These are phyloP conservation scores for Crepidodera aurea DNA, from an alignment of 2,888 invertebrate species.

Conservation along the genomic window DNA sequence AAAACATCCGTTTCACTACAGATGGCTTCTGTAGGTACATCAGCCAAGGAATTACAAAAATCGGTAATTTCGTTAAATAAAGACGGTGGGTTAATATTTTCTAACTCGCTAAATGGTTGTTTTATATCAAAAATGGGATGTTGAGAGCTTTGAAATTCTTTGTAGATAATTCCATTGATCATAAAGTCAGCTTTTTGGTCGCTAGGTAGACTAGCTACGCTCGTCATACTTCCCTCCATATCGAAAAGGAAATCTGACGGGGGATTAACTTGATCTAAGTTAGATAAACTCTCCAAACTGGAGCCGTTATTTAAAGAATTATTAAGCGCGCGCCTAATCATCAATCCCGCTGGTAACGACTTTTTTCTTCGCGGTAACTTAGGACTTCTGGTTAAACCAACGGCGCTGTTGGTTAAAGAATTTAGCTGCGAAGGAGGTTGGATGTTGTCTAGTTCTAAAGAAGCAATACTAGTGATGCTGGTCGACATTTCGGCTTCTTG, in stretches of 20 bases:
- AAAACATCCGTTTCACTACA: constrained; percentile 66
- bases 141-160: constrained; percentile 33
- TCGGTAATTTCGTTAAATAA: constrained; percentile 75
- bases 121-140: constrained; percentile 53
- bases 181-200: constrained; percentile 61
- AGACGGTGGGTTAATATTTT: constrained; percentile 77
- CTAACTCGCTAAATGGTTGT: constrained; percentile 68
- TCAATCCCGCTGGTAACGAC: constrained; percentile 73
- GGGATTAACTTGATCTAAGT: constrained; percentile 83
- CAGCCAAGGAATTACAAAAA: constrained; percentile 61
- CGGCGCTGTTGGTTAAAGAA: constrained; percentile 64
- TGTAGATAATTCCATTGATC: constrained; percentile 56
- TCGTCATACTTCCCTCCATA: constrained; percentile 83
- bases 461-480: constrained; percentile 68
- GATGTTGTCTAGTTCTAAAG: constrained; percentile 76
- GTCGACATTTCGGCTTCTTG: constrained; percentile 66
- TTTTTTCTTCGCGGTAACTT: constrained; percentile 64
- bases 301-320: constrained; percentile 59
- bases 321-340: constrained; percentile 76
- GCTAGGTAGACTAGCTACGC: constrained; percentile 81
- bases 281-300: constrained; percentile 73
- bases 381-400: constrained; percentile 51
- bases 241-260: constrained; percentile 79
- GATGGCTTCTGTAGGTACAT: constrained; percentile 64
- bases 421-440: constrained; percentile 82